Conservation (phyloP, 2,888 invertebrate species). For the Smittia aterrima region DNA sequence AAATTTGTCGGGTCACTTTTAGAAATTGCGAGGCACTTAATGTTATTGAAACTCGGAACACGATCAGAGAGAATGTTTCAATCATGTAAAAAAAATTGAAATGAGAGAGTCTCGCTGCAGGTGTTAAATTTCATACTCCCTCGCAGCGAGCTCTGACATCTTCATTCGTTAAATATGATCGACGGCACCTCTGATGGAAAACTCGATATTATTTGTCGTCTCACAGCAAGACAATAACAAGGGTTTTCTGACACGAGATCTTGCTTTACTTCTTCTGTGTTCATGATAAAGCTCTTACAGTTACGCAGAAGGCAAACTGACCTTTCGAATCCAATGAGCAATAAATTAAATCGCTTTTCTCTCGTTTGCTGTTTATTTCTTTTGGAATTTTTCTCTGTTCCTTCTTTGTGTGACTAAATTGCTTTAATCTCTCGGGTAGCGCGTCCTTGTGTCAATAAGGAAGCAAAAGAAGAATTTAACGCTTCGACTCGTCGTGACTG, state of each 20-base stretch:
- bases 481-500: background rate
- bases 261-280: background rate
- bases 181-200: background rate
- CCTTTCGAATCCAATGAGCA: constrained; percentile 1
- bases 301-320: background rate
- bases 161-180: background rate
- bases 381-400: background rate
- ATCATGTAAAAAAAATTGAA: background rate
- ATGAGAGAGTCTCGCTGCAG: background rate
- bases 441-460: background rate
- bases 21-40: background rate
- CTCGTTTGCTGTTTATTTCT: background rate
- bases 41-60: background rate
- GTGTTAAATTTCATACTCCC: background rate
- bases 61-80: background rate
- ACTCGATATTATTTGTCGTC: background rate
- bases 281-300: background rate
- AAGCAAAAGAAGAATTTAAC: background rate
- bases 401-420: background rate
- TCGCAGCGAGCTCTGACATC: background rate
- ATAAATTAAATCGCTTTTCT: constrained; percentile 15
- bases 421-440: background rate
- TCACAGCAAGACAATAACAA: constrained; percentile 3
- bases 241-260: background rate
- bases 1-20: constrained; percentile 2